phyloP scores from a whole-genome alignment of 2,888 invertebrate genomes.

The Dromius quadrimaculatus region DNA sequence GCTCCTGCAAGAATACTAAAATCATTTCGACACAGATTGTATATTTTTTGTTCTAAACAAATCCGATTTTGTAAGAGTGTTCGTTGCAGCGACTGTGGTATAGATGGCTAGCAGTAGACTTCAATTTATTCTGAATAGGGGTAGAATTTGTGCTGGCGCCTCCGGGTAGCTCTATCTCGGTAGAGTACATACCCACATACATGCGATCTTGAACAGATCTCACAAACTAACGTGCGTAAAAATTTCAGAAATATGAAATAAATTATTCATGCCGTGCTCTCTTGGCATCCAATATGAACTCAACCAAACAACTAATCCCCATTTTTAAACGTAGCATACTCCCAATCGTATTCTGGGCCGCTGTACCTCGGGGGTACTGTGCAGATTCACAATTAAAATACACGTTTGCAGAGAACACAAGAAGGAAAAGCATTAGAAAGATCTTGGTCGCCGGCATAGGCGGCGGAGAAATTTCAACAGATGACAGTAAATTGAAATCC shows the following conservation, averaged over 20 bases:
- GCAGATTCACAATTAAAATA: conserved; percentile 58
- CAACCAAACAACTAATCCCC: not conserved
- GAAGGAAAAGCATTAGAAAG: conserved; percentile 54
- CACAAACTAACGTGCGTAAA: conserved; percentile 39
- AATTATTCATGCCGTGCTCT: conserved; percentile 57
- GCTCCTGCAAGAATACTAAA: not conserved
- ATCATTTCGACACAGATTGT: not conserved
- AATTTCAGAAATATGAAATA: conserved; percentile 59
- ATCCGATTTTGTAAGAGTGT: not conserved
- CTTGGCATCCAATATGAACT: conserved; percentile 49
- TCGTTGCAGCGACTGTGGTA: not conserved
- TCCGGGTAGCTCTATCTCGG: conserved; percentile 23
- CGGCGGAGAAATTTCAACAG: conserved; percentile 32
- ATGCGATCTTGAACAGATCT: conserved; percentile 30
- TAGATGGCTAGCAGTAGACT: not conserved
- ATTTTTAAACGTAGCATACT: not conserved
- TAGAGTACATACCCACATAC: conserved; percentile 42
- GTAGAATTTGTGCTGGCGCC: conserved; percentile 4
- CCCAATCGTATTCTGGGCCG: conserved; percentile 43
- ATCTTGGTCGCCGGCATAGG: conserved; percentile 41
- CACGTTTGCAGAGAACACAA: conserved; percentile 55
- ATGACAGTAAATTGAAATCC: conserved; percentile 38
- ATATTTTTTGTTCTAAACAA: not conserved
- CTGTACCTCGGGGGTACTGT: conserved; percentile 54
- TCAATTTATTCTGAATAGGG: not conserved